These are phyloP conservation scores for Lasioglossum zephyrum DNA, from an alignment of 2,888 invertebrate species.

Conservation along the genomic window DNA sequence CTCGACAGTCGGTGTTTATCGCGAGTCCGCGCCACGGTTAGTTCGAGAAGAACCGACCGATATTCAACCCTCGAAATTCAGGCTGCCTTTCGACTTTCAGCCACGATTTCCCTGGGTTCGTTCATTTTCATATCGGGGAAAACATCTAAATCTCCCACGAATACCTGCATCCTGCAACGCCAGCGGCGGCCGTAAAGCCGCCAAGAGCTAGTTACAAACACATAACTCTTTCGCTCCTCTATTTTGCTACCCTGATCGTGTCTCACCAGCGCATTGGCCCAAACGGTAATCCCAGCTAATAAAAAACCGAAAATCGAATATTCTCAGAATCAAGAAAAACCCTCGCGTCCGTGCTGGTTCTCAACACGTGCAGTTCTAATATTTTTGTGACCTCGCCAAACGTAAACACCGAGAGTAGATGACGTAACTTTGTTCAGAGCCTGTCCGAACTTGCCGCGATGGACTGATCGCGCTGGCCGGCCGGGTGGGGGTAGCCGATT, in stretches of 20 bases:
- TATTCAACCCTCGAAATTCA: constrained; percentile 16
- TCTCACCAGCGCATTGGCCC: neutral
- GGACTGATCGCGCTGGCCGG: no score
- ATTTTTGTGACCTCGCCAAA: no score
- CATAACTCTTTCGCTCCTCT: constrained; percentile 43
- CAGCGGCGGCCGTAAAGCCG: constrained; percentile 49
- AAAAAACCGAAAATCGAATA: neutral
- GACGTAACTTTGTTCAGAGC: no score
- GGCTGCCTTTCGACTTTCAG: neutral
- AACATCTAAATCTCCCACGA: constrained; percentile 56
- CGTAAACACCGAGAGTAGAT: no score
- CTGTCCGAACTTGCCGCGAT: no score
- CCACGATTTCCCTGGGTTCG: constrained; percentile 20
- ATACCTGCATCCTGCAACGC: constrained; percentile 35
- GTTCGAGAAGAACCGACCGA: neutral
- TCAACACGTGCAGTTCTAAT: no score
- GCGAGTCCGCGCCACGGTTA: neutral
- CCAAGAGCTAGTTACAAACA: constrained; percentile 65
- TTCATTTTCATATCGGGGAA: constrained; percentile 55
- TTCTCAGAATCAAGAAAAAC: neutral
- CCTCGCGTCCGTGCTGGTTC: no score
- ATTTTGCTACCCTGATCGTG: neutral
- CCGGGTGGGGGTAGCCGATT: no score
- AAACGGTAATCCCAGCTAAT: neutral
- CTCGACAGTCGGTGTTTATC: neutral